These are phyloP conservation scores for Riparia riparia DNA, from an alignment of 2,113 vertebrate genomes.

Conservation along the genomic window DNA sequence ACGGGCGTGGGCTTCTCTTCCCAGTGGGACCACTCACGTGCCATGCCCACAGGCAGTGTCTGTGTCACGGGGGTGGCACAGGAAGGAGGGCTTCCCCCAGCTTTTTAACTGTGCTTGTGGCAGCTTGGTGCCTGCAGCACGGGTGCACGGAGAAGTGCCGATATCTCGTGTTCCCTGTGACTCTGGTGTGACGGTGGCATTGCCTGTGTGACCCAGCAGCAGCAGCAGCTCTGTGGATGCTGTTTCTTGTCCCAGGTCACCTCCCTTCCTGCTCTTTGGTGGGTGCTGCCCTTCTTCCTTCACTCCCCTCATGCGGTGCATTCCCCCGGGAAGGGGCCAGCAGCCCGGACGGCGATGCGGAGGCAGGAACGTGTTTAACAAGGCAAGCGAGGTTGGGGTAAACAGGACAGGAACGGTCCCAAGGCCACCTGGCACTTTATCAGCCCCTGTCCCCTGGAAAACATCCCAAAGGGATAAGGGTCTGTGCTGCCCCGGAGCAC, in stretches of 20 bases:
- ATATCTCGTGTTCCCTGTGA: not conserved
- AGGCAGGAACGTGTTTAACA: rapidly evolving
- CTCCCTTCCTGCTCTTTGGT: not conserved
- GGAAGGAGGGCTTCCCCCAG: not conserved
- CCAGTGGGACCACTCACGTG: rapidly evolving
- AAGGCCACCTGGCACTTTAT: not conserved
- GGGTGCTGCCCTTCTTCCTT: not conserved
- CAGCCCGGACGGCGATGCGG: rapidly evolving
- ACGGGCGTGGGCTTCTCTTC: rapidly evolving
- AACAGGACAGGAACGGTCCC: not conserved
- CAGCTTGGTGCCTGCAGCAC: not conserved
- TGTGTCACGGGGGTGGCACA: rapidly evolving
- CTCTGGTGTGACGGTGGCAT: rapidly evolving
- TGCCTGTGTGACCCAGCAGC: not conserved
- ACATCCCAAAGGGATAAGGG: not conserved
- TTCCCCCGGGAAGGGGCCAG: not conserved
- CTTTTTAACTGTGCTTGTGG: not conserved
- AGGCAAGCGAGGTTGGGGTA: not conserved
- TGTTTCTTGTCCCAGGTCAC: not conserved
- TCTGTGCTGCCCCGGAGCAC: not conserved
- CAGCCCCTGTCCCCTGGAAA: not conserved
- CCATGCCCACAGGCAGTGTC: no score
- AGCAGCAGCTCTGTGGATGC: not conserved
- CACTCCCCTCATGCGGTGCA: rapidly evolving
- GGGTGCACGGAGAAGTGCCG: rapidly evolving